Evolutionary conservation across 1,140 invertebrate species (phyloP), one percentile per base, ranked within the genome.

Genomic region (Drosophila sechellia): DNA sequence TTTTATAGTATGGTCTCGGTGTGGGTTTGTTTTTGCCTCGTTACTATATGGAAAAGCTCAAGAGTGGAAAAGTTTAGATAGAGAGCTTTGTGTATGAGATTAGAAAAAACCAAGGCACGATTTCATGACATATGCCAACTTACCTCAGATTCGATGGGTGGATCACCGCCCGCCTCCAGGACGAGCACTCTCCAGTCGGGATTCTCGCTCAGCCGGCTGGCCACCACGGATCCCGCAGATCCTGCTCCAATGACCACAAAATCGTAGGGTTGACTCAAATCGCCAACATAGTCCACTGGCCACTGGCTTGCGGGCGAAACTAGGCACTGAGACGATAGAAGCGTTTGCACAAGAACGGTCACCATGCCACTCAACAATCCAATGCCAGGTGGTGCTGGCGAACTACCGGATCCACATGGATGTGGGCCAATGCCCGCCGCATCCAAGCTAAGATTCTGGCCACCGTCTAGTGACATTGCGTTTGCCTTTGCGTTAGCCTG

Each of bases 161-260:
- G 93, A 80, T 94, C 90, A 2, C 92, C 93, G n/a, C 95, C 95
- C 5, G 95, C 95, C 89, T 95, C 95, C 20, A 95, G 71, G 6
- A 95, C 85, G n/a, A 95, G 77, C 3, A 95, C 93, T 13, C 92
- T 93, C 81, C 93, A 93, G 5, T 92, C 52, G n/a, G 93, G 91
- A 76, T 94, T 91, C 69, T 94, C 94, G 15, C 93, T 93, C 3
- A 95, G 85, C 22, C 94, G 92, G 57, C 93, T 93, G 13, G 95
- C 95, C 5, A 95, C 74, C 20, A 94, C 92, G 11, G 94, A 94
- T 0, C 94, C 94, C 1, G 96, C 95, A 0, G 95, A 95, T 8
- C 96, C 96, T 5, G 95, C 96, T 2, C 96, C 96, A 27, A 93
- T 84, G 2, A 93, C 81, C 45, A 93, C 91, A 65, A 93, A 93